Base-by-base conservation (phyloP, 2,113 vertebrate genomes). In the Peucedramus taeniatus region DNA sequence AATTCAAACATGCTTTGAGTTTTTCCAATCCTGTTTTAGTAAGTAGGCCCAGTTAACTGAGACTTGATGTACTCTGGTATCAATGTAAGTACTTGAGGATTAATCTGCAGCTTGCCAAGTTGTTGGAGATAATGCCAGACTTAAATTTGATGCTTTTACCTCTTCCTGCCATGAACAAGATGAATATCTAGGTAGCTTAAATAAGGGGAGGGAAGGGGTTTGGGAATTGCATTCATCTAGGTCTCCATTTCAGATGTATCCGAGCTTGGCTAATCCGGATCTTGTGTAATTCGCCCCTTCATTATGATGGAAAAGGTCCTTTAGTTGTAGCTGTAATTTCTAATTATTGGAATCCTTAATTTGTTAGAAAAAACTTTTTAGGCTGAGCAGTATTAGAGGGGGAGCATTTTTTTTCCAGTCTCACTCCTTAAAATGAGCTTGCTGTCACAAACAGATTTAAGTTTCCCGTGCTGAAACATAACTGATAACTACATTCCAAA, bases 281-380 rank as follows among this genome's bases (percentile, higher is more conserved):
- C 13, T 63, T 70, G 11, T 60, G 6, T 47, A 47, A 69, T 69
- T 66, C 4, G 4, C 3, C 3, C 15, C 18, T 63, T 66, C 15
- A 11, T 68, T 82, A 42, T 42, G 9, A 70, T 40, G 35, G 28
- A 47, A 68, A 86, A 61, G 4, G 8, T 70, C 42, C 12, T 82
- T 64, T 72, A 51, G 27, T 51, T 90, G 33, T 7, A 65, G 26
- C 45, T 77, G 9, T 70, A 50, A 70, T 47, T 89, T 26, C 30
- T 81, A 66, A 54, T 81, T 89, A 80, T 60, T 64, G 6, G 22
- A 76, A 8, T 61, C 20, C 31, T 74, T 83, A 45, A 69, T 77
- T 89, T 69, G 17, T 85, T 76, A 80, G 44, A 79, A 87, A 75
- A 82, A 56, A 4, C 24, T 39, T 87, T 74, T 79, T 68, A 82